Conservation (phyloP, 2,113 vertebrate genomes). For the Potamarius usumacintae region DNA sequence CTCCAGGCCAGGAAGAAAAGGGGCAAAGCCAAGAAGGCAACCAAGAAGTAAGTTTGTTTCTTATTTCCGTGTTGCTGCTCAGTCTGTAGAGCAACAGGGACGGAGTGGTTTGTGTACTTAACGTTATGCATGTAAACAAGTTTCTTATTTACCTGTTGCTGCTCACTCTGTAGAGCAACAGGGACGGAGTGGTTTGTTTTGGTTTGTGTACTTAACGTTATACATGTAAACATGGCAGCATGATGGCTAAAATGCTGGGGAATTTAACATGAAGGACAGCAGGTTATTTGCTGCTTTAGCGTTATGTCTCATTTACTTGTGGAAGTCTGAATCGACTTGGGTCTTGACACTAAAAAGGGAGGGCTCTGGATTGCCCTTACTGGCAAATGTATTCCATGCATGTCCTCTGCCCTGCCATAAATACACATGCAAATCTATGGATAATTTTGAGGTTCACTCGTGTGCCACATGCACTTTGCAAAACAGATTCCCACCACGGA, state of each 20-base stretch:
- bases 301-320: background rate
- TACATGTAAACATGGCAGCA: background rate
- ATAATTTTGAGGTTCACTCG: slow-evolving; percentile 1
- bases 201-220: background rate
- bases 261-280: background rate
- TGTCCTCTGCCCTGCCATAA: slow-evolving; percentile 1
- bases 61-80: background rate
- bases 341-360: slow-evolving; percentile 2
- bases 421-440: slow-evolving; percentile 32
- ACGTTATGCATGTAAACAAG: background rate
- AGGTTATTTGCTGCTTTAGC: background rate
- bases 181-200: background rate
- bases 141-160: background rate
- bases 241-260: background rate
- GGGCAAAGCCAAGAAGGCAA: slow-evolving; percentile 91
- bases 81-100: background rate
- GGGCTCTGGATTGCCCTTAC: background rate
- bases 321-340: background rate
- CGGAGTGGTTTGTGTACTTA: background rate
- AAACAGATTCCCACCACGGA: background rate
- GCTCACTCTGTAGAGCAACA: background rate
- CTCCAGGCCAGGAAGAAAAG: slow-evolving; percentile 96
- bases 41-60: slow-evolving; percentile 86
- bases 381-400: slow-evolving; percentile 4
- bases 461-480: background rate